phyloP scores from a whole-genome alignment of 2,113 vertebrate species.

The Anguilla japonica region DNA sequence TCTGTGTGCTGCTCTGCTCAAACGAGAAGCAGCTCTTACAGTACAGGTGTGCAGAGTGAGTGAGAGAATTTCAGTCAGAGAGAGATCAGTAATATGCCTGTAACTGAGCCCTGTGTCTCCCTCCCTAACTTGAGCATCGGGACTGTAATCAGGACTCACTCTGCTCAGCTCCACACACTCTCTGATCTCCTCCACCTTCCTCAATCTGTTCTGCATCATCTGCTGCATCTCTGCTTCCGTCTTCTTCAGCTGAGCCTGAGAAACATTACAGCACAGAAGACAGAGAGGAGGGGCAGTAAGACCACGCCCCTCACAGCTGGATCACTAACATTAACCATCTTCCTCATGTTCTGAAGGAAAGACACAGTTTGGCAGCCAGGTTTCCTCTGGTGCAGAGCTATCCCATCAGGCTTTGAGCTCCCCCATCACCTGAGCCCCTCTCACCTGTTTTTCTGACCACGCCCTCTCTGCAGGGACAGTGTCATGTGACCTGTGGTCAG shows the following conservation, averaged over 20 bases:
- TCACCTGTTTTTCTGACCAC: conserved; percentile 80
- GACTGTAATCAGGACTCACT: conserved; percentile 55
- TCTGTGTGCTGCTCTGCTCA: conserved; percentile 47
- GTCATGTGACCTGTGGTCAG: conserved; percentile 82
- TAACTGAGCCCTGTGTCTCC: neutral
- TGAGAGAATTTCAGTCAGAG: neutral
- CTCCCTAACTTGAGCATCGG: conserved; percentile 13
- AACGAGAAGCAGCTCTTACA: neutral
- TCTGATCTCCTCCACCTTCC: conserved; percentile 61
- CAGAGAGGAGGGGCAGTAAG: neutral
- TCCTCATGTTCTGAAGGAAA: too few relatives aligned
- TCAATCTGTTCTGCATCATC: conserved; percentile 53
- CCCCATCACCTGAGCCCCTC: neutral
- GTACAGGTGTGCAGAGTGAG: neutral
- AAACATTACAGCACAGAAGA: neutral
- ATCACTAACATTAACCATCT: too few relatives aligned
- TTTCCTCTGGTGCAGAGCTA: too few relatives aligned
- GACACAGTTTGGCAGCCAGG: too few relatives aligned
- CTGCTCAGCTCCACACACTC: conserved; percentile 49
- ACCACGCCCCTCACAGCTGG: too few relatives aligned
- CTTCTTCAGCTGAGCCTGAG: conserved; percentile 52
- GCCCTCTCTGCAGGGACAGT: conserved; percentile 78
- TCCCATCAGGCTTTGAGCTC: neutral
- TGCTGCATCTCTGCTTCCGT: conserved; percentile 41
- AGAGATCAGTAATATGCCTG: neutral